Evolutionary conservation across 2,888 invertebrate genomes (phyloP).

Genomic region (Unio delphinus): DNA sequence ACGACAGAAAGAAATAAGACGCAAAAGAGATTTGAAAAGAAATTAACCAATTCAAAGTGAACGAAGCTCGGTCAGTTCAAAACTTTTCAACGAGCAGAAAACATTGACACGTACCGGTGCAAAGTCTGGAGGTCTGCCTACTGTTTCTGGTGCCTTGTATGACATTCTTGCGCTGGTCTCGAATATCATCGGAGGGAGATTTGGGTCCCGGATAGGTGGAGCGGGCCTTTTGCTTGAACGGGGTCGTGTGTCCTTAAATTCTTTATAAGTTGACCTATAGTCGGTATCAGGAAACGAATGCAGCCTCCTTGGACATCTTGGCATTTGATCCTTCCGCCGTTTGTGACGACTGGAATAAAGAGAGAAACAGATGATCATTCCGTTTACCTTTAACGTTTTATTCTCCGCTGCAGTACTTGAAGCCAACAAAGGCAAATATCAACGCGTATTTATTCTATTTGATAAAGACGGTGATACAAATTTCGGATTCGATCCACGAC

Average conservation of each 20-base stretch:
- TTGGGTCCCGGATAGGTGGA: conserved; percentile 46
- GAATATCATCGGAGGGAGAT: conserved; percentile 60
- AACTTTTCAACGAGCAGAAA: too few relatives aligned
- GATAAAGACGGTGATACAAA: too few relatives aligned
- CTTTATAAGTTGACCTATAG: conserved; percentile 59
- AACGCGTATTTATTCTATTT: too few relatives aligned
- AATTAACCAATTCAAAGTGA: too few relatives aligned
- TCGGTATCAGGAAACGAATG: conserved; percentile 47
- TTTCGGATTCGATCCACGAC: too few relatives aligned
- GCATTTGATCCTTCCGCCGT: conserved; percentile 31
- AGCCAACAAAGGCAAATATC: not conserved
- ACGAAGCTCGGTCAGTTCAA: too few relatives aligned
- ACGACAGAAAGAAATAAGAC: not conserved
- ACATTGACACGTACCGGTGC: conserved; percentile 39
- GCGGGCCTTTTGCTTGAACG: conserved; percentile 66
- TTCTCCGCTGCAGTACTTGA: not conserved
- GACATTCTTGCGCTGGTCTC: conserved; percentile 62
- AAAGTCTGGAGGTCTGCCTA: conserved; percentile 52
- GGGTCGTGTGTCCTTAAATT: conserved; percentile 47
- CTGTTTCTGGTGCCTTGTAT: conserved; percentile 46
- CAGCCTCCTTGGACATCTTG: conserved; percentile 22
- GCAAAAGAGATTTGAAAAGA: not conserved
- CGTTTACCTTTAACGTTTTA: not conserved
- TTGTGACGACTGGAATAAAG: conserved; percentile 47
- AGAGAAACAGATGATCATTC: not conserved